Evolutionary conservation across 2,797 vertebrate genomes (phyloP).

Genomic region (Protosalanx chinensis): DNA sequence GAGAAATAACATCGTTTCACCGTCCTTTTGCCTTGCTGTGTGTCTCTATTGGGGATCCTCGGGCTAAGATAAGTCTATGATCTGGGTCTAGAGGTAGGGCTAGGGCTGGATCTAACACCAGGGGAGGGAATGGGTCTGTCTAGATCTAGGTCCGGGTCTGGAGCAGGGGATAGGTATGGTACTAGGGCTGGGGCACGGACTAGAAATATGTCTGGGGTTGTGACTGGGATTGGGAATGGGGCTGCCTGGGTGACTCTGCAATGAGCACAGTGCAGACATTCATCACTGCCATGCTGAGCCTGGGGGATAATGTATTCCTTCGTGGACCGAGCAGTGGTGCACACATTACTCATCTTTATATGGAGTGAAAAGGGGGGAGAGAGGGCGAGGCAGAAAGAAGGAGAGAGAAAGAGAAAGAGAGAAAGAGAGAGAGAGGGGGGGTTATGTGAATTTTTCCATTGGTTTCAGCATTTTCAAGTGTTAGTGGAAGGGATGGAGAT

Average conservation of each 20-base stretch:
- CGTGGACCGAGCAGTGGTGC: constrained; percentile 46
- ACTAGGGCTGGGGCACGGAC: background rate
- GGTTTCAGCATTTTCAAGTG: constrained; percentile 50
- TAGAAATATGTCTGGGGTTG: constrained; percentile 7
- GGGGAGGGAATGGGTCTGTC: background rate
- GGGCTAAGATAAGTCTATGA: background rate
- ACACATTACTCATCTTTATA: constrained; percentile 72
- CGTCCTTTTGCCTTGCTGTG: background rate
- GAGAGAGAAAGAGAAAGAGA: constrained; percentile 12
- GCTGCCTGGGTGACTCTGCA: constrained; percentile 61
- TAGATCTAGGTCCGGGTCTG: background rate
- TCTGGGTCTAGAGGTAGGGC: background rate
- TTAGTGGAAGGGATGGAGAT: constrained; percentile 44
- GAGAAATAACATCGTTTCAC: constrained; percentile 43
- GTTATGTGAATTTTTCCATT: constrained; percentile 57
- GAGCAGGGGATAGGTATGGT: background rate
- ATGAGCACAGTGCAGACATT: constrained; percentile 58
- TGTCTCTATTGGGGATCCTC: constrained; percentile 3
- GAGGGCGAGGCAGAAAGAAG: constrained; percentile 8
- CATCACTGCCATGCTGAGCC: constrained; percentile 65
- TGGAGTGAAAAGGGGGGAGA: constrained; percentile 5
- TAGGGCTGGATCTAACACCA: background rate
- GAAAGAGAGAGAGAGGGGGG: constrained; percentile 12
- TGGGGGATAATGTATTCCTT: constrained; percentile 68
- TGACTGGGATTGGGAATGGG: constrained; percentile 29